Base-by-base conservation (phyloP, 1,140 invertebrate genomes). In the Geopemphigus sp. region DNA sequence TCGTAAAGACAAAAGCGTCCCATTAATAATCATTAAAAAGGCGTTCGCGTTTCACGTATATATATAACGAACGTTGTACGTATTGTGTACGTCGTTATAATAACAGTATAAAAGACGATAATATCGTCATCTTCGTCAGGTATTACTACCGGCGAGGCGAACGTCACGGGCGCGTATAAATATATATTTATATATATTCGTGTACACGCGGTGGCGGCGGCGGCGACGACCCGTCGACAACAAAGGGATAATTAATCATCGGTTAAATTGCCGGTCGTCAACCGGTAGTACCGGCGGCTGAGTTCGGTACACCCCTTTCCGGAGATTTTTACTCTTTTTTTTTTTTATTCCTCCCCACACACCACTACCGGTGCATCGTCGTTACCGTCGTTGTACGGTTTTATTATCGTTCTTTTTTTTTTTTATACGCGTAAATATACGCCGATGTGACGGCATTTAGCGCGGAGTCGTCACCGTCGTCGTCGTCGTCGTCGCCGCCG, bases 11-110 rank as follows among this genome's bases (percentile, higher is more conserved):
- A 78, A 78, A 50, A 78, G 74, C 74, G 57, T 3, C 61, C 74
- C 74, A 78, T 78, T 78, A 78, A 78, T 78, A 78, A 78, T 63
- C 74, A 78, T 78, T 78, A 78, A 78, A n/a, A 78, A 78, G 45
- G 22, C 57, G 74, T 61, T 78, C 47, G 47, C 11, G 47, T 39
- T 39, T 39, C 8, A 57, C 17, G 26, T 68, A 45, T 47, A 72
- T 12, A 56, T 11, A n/a, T 64, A 64, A 66, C 45, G 22, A 74
- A 19, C 45, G 64, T 24, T 50, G 19, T 32, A 72, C 32, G 32
- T 50, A 22, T 57, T 29, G 57, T 32, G n/a, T n/a, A n/a, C n/a
- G n/a, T n/a, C n/a, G n/a, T n/a, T n/a, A 73, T 73, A 19, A 70
- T 66, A 66, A 47, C n/a, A 70, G 39, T 72, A 68, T 68, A 68